A percentile compares a stretch with the other conserved stretches of the same genome.
These are phyloP conservation scores for Cylloceria caligata DNA, from an alignment of 2,888 invertebrate species.

Conservation along the genomic window DNA sequence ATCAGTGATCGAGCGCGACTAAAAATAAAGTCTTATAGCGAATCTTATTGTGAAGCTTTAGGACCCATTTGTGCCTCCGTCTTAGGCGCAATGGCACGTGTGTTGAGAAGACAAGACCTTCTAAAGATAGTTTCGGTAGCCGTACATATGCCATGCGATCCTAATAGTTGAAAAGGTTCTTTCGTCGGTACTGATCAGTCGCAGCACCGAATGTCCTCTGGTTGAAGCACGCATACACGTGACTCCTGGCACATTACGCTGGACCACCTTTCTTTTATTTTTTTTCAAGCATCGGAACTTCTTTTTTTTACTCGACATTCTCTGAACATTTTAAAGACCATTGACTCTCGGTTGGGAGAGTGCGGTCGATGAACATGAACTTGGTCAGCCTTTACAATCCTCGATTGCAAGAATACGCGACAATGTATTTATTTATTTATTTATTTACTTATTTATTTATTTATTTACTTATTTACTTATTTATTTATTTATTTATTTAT, in stretches of 20 bases:
- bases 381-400: background rate
- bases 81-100: slow-evolving; percentile 4
- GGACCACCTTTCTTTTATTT: slow-evolving; percentile 1
- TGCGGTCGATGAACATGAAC: background rate
- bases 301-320: slow-evolving; percentile 8
- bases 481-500: no score
- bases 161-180: background rate
- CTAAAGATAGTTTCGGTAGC: slow-evolving; percentile 7
- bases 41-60: background rate
- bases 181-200: background rate
- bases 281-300: background rate
- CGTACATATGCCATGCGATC: background rate
- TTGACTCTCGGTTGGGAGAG: background rate
- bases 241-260: slow-evolving; percentile 35
- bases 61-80: background rate
- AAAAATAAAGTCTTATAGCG: background rate
- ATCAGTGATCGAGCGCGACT: background rate
- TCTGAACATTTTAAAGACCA: slow-evolving; percentile 14
- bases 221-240: slow-evolving; percentile 19
- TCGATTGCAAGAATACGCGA: background rate
- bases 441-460: no score
- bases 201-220: background rate
- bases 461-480: no score
- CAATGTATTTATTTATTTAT: no score
- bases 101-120: background rate